Percentiles rank a stretch among this genome's conserved stretches.
Evolutionary conservation across 2,113 vertebrate species (phyloP).

Genomic region (Chaetodon trifascialis): DNA sequence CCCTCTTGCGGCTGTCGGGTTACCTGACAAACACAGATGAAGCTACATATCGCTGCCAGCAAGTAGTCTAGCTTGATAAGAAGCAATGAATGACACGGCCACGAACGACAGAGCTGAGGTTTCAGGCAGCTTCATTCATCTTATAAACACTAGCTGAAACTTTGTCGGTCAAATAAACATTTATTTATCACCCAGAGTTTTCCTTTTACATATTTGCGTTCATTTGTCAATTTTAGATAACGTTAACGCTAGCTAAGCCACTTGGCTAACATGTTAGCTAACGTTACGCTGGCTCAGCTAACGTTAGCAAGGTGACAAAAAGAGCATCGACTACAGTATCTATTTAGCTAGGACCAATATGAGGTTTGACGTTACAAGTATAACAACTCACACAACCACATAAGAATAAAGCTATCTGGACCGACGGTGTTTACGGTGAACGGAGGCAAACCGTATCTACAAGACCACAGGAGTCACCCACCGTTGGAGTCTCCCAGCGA

Average conservation of each 20-base stretch:
- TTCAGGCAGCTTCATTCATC: constrained; percentile 27
- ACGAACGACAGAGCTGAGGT: not conserved
- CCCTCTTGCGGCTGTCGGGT: constrained; percentile 7
- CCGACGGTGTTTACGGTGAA: not conserved
- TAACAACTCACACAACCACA: rapidly evolving
- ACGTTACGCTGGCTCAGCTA: constrained; percentile 57
- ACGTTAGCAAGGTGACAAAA: constrained; percentile 36
- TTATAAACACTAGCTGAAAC: not conserved
- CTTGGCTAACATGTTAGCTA: constrained; percentile 47
- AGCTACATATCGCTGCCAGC: not conserved
- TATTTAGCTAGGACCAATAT: not conserved
- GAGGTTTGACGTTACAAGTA: not conserved
- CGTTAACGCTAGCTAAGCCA: not conserved
- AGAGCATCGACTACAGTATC: not conserved
- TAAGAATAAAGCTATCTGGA: not conserved
- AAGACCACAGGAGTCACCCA: constrained; percentile 46
- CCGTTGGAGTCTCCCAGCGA: constrained; percentile 80
- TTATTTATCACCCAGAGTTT: rapidly evolving
- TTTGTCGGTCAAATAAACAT: not conserved
- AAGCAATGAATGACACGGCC: constrained; percentile 45
- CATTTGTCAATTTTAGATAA: not conserved
- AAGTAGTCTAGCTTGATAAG: not conserved
- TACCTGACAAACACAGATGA: not conserved
- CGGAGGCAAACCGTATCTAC: not conserved
- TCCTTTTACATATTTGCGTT: not conserved